These are phyloP conservation scores for Zhuqinia jingwanae DNA, from an alignment of 2,888 invertebrate genomes.

Conservation along the genomic window DNA sequence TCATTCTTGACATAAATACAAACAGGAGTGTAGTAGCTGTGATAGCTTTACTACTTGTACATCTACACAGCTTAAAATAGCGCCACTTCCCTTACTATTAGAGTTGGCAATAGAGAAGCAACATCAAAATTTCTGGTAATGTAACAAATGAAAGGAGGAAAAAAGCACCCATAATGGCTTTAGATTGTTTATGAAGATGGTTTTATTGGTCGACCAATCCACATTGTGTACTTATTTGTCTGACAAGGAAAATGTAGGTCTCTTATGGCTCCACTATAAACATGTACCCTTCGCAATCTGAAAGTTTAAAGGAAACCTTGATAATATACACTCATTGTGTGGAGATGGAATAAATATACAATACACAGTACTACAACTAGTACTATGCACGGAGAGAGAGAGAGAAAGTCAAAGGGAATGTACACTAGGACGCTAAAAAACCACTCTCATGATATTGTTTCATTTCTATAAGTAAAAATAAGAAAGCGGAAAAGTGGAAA, in stretches of 20 bases:
- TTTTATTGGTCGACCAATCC: conserved; percentile 77
- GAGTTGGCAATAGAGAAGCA: conserved; percentile 29
- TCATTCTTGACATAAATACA: conserved; percentile 32
- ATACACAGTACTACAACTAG: background rate
- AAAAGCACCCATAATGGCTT: conserved; percentile 69
- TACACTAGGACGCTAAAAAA: conserved; percentile 10
- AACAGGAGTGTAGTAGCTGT: conserved; percentile 28
- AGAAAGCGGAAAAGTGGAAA: conserved; percentile 40
- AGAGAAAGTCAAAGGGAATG: background rate
- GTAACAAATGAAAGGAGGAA: conserved; percentile 59
- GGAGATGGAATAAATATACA: conserved; percentile 2
- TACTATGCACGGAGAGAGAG: too few species aligned
- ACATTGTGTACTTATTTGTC: conserved; percentile 65
- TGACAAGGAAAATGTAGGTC: conserved; percentile 63
- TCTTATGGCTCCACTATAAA: conserved; percentile 46
- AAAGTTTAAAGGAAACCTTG: background rate
- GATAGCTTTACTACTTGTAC: conserved; percentile 32
- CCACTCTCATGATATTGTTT: conserved; percentile 53
- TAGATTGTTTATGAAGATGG: conserved; percentile 79
- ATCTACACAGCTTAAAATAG: background rate
- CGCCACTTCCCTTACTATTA: too few species aligned
- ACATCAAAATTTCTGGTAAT: conserved; percentile 53
- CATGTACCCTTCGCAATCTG: conserved; percentile 23
- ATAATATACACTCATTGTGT: background rate
- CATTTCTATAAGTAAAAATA: conserved; percentile 56